Evolutionary conservation across 1,140 invertebrate genomes (phyloP), one percentile per base, ranked within the genome.

Genomic region (Drosophila bifasciata): DNA sequence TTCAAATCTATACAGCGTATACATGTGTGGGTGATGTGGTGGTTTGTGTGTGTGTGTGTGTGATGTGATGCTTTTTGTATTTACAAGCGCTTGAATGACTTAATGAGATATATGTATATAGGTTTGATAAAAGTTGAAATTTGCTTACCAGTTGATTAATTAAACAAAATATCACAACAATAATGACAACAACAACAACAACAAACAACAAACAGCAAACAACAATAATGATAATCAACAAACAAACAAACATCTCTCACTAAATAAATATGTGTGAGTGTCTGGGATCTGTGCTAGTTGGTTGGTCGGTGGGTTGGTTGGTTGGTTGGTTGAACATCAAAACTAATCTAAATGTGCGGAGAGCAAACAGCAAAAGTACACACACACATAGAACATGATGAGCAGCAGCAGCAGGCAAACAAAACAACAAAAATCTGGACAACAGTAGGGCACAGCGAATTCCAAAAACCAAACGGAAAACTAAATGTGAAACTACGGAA

Each of bases 101-200:
- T 86, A 85, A 80, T 80, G 79, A 63, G 44, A 67, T 63, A 72
- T 71, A 62, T 51, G 56, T 40, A 49, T 55, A 28, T 7, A 28
- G 28, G 28, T 9, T 48, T 51, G 39, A 83, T 76, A 81, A 68
- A 78, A 81, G 67, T 62, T 56, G 69, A 90, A 79, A 81, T 90
- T 80, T 90, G 86, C 86, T 90, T 90, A 90, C 86, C 86, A 86
- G 89, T 83, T 76, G 52, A 67, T 89, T 89, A 83, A 76, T 68
- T 83, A 66, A 86, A 88, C 83, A 86, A 88, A 85, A 85, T 77
- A 85, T 76, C 53, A 80, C 73, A 81, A 81, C 63, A 76, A 76
- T 51, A 75, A 88, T 69, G 56, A 85, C 63, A 86, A 75, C 63
- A 74, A 61, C 55, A 55, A 55, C 55, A 75, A 62, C 49, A 53